phyloP scores from a whole-genome alignment of 1,140 invertebrate species.

The Drosophila tani region DNA sequence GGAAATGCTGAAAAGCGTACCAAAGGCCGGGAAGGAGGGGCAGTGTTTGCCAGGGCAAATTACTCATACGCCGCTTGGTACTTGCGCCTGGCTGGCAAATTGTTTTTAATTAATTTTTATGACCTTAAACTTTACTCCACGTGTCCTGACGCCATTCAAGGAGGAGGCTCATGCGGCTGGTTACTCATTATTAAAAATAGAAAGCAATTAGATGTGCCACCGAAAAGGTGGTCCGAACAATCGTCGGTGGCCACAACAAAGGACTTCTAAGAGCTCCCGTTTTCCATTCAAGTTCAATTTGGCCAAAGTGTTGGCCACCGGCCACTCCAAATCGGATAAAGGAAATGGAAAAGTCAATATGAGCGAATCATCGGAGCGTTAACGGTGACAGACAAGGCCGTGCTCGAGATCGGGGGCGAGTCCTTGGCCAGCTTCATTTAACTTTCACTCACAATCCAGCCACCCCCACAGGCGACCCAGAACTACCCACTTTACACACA shows the following conservation, averaged over 20 bases:
- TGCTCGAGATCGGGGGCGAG: conserved; percentile 22
- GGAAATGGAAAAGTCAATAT: conserved; percentile 53
- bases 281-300: conserved; percentile 38
- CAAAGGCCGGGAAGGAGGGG: neutral
- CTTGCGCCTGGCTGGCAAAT: conserved; percentile 68
- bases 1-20: conserved; percentile 10
- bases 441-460: conserved; percentile 36
- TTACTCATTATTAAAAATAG: conserved; percentile 48
- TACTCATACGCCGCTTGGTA: conserved; percentile 63
- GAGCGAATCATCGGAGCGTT: conserved; percentile 55
- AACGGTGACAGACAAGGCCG: conserved; percentile 56
- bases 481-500: neutral
- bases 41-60: conserved; percentile 28
- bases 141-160: conserved; percentile 29
- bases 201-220: conserved; percentile 64
- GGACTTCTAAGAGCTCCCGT: neutral
- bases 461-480: conserved; percentile 1
- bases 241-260: conserved; percentile 18
- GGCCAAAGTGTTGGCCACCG: conserved; percentile 28
- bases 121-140: conserved; percentile 61
- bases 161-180: conserved; percentile 29
- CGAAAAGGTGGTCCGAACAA: conserved; percentile 28
- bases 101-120: conserved; percentile 78
- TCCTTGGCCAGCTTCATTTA: conserved; percentile 53
- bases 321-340: conserved; percentile 25